Base-by-base conservation (phyloP, 1,140 invertebrate species). In the Holcopasites calliopsidis region DNA sequence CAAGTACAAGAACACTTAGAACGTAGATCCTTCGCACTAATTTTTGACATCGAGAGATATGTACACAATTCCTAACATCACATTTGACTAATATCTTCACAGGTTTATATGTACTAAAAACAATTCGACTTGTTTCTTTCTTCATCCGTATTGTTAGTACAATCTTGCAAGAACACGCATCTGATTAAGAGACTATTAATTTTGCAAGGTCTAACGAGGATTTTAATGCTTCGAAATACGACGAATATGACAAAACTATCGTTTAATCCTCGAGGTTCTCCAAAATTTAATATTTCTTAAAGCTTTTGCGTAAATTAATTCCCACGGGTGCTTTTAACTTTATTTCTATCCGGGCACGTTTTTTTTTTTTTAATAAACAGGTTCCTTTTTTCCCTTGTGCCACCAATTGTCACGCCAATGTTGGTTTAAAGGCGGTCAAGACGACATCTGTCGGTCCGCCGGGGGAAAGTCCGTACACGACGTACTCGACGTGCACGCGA, bases 381-480 rank as follows among this genome's bases (percentile, higher is more conserved):
- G 35, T 57, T 65, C 6, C 33, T 57, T 47, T 58, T 64, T 64
- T 65, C 55, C 10, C 60, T 26, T 44, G 21, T 23, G 31, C 23
- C 28, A 35, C 44, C 54, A 40, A 80, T 70, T 50, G 70, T 74
- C 78, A 78, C 78, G 69, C 61, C 28, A 58, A 72, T 62, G 42
- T 69, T 74, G 77, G 76, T 85, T 80, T 76, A 80, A 84, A 84
- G 71, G 38, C 23, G 62, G 64, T 40, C 26, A 68, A 35, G 65
- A 75, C 66, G 85, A 85, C 84, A 87, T 86, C 83, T 87, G 61
- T 66, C 70, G 83, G 57, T 72, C 38, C 72, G 61, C 58, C 68
- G 62, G 72, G 54, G 55, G 50, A 77, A 75, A 71, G 52, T 73
- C 54, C 38, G 69, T 76, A 77, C 61, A 58, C 66, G 70, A 78